These are phyloP conservation scores for Pipistrellus pygmaeus DNA, from an alignment of 2,797 vertebrate species.

Conservation along the genomic window DNA sequence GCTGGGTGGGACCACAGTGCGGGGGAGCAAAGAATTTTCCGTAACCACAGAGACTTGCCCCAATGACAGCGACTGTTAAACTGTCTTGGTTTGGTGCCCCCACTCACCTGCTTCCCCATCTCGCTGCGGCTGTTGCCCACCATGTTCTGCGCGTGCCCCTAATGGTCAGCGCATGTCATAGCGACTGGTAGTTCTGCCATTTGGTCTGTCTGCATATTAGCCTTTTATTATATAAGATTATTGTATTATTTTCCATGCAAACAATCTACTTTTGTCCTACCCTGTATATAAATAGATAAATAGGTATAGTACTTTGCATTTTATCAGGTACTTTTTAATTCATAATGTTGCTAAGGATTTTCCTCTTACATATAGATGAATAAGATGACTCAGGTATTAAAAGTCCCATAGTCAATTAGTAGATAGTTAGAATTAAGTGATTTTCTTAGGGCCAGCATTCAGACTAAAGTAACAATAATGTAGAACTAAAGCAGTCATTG, in stretches of 20 bases:
- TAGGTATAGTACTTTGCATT: slow-evolving; percentile 10
- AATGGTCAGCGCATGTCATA: too few species aligned
- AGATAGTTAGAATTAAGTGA: slow-evolving; percentile 2
- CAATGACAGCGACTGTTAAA: too few species aligned
- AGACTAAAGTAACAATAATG: not conserved
- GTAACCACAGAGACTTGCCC: too few species aligned
- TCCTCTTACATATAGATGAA: not conserved
- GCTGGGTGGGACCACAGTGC: too few species aligned
- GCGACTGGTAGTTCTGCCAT: too few species aligned
- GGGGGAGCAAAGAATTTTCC: too few species aligned
- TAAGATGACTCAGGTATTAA: slow-evolving; percentile 35
- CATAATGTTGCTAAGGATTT: not conserved
- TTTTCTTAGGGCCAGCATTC: not conserved
- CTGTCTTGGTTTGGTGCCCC: too few species aligned
- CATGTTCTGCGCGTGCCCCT: fast-evolving
- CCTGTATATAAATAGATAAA: not conserved
- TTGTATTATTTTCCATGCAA: not conserved
- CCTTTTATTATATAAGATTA: not conserved
- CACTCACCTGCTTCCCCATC: too few species aligned
- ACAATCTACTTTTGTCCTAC: not conserved
- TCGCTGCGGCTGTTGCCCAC: too few species aligned
- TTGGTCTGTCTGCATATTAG: too few species aligned
- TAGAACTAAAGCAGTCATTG: not conserved
- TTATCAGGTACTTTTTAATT: slow-evolving; percentile 46
- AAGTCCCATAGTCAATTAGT: slow-evolving; percentile 20